phyloP scores from a whole-genome alignment of 2,113 vertebrate species.

The Pomatostomus ruficeps region DNA sequence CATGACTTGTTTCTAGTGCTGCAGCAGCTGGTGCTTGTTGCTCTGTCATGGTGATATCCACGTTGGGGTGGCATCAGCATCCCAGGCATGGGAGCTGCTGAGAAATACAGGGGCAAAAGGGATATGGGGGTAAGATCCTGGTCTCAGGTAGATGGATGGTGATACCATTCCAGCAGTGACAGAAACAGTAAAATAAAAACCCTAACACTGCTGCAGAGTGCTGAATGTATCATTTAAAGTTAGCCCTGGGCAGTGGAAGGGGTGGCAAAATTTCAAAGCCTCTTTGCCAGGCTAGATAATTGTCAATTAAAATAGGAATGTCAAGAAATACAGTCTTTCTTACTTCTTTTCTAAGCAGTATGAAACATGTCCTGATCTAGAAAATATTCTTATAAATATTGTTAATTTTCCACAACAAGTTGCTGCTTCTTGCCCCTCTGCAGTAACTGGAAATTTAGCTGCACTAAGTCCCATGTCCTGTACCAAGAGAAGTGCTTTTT shows the following conservation, averaged over 20 bases:
- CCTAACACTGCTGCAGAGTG: accelerated
- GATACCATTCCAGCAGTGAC: neutral
- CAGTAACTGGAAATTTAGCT: neutral
- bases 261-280: neutral
- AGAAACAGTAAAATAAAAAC: neutral
- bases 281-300: neutral
- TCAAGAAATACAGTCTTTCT: neutral
- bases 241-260: neutral
- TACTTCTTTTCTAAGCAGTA: neutral
- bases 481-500: neutral
- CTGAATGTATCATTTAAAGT: neutral
- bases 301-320: neutral
- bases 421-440: neutral
- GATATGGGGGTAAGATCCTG: neutral
- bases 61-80: accelerated
- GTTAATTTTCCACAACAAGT: neutral
- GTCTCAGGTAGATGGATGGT: neutral
- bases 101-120: neutral
- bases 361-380: neutral
- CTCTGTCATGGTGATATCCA: neutral
- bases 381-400: neutral
- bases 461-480: too few relatives aligned
- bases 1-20: accelerated
- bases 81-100: neutral
- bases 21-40: neutral